Evolutionary conservation across 2,888 invertebrate genomes (phyloP).

Genomic region (Thymelicus acteon): DNA sequence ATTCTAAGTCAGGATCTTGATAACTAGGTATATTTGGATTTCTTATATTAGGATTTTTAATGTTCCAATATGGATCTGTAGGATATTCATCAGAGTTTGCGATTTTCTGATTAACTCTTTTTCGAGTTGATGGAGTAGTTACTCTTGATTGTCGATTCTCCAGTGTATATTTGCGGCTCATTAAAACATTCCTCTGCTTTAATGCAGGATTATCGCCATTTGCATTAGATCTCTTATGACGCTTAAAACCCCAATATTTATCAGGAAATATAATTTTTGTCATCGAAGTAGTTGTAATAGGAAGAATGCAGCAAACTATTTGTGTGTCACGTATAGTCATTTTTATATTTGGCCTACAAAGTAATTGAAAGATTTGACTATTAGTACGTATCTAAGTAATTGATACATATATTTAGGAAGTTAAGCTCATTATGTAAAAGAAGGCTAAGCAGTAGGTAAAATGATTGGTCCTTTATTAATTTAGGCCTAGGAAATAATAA

Average conservation of each 20-base stretch:
- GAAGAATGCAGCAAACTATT: conserved; percentile 62
- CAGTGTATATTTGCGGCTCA: conserved; percentile 54
- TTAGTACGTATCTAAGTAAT: background rate
- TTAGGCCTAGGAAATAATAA: no score
- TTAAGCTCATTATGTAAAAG: background rate
- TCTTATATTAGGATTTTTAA: conserved; percentile 63
- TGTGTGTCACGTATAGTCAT: conserved; percentile 37
- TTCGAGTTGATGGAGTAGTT: conserved; percentile 45
- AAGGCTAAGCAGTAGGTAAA: no score
- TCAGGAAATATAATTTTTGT: conserved; percentile 53
- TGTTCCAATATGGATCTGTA: conserved; percentile 74
- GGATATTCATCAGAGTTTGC: conserved; percentile 60
- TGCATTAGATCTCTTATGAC: conserved; percentile 53
- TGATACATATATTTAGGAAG: no score
- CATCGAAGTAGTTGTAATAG: conserved; percentile 46
- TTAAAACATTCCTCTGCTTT: conserved; percentile 63
- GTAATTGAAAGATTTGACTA: background rate
- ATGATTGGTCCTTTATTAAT: no score
- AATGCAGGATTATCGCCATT: conserved; percentile 49
- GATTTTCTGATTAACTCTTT: conserved; percentile 50
- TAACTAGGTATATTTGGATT: conserved; percentile 45
- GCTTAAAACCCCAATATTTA: conserved; percentile 41
- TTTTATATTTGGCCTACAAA: conserved; percentile 10
- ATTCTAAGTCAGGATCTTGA: conserved; percentile 46
- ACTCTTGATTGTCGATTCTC: conserved; percentile 48